Conservation (phyloP, 2,113 vertebrate genomes). For the Narcine bancroftii region DNA sequence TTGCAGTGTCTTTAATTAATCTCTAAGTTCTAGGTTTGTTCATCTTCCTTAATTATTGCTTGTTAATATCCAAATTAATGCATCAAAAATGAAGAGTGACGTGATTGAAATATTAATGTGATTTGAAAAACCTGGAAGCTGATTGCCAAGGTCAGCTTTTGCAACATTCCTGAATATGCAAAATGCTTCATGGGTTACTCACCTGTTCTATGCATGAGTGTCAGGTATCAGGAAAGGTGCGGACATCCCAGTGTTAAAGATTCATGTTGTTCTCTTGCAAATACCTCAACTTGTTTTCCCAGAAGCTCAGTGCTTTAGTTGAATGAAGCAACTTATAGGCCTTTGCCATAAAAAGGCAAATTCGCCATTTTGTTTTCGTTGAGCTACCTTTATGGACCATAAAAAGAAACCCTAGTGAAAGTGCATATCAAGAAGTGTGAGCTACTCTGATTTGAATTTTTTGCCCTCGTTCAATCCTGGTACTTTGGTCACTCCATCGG, state of each 20-base stretch:
- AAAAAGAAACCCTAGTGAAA: neutral
- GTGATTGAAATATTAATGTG: neutral
- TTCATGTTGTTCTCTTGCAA: neutral
- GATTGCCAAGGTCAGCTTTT: neutral
- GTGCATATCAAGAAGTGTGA: neutral
- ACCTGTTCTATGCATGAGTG: neutral
- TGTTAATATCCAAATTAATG: neutral
- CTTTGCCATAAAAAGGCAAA: too few relatives aligned
- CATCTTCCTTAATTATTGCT: neutral
- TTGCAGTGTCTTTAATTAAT: neutral
- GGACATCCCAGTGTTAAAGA: neutral
- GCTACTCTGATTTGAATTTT: neutral
- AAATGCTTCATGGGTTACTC: too few relatives aligned
- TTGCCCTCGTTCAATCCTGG: neutral
- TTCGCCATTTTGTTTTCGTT: too few relatives aligned
- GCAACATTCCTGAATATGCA: neutral
- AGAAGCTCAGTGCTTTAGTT: neutral
- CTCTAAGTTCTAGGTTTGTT: conserved; percentile 3
- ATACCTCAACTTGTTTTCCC: neutral
- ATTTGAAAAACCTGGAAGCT: neutral
- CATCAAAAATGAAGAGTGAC: neutral
- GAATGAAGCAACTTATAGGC: neutral
- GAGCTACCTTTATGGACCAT: too few relatives aligned
- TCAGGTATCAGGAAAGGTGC: too few relatives aligned
- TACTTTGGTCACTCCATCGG: neutral